Conservation (phyloP, 2,113 vertebrate species). For the Eptesicus fuscus region DNA sequence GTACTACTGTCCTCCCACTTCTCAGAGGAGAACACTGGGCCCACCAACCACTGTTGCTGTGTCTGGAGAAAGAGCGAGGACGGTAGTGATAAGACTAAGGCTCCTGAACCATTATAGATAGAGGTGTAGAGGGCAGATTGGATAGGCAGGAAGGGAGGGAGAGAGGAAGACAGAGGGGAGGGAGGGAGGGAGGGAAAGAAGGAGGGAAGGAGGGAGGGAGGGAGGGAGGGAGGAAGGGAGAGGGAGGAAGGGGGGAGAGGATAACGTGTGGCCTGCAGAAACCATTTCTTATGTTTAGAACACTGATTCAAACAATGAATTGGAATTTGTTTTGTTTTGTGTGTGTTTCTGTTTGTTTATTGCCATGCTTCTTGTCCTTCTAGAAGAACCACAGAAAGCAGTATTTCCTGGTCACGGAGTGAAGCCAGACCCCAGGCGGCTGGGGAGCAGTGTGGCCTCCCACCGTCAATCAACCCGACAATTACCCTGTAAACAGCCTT, state of each 20-base stretch:
- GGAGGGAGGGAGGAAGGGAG: fast-evolving
- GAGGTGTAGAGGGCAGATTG: too few species aligned
- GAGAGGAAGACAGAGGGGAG: neutral
- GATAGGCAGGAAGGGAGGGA: neutral
- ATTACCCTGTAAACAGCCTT: constrained; percentile 80
- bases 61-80: fast-evolving
- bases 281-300: fast-evolving
- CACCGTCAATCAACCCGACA: constrained; percentile 77
- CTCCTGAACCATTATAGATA: neutral
- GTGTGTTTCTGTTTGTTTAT: neutral
- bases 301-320: neutral
- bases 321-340: neutral
- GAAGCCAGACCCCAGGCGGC: constrained; percentile 57
- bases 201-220: fast-evolving
- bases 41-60: fast-evolving
- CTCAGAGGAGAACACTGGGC: neutral
- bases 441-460: constrained; percentile 71
- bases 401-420: constrained; percentile 3
- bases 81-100: neutral
- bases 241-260: fast-evolving
- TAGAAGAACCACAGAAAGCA: neutral
- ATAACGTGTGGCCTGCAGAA: neutral
- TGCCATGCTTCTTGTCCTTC: neutral
- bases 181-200: fast-evolving
- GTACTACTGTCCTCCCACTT: neutral